Conservation (phyloP, 2,113 vertebrate species). For the Heterotilapia buettikoferi region DNA sequence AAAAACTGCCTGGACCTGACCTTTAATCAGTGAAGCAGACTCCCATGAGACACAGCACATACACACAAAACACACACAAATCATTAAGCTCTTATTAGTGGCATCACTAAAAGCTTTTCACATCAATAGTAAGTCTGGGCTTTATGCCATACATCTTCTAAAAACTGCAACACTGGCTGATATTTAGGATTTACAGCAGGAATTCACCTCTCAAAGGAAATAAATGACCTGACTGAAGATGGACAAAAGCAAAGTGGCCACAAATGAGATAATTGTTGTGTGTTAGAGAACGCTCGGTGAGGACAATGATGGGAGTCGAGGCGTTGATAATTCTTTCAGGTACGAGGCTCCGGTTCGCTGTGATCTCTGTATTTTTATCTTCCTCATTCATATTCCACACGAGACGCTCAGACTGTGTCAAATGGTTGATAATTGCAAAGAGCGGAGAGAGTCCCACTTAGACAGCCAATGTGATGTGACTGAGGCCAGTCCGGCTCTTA, state of each 20-base stretch:
- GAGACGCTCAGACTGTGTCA: conserved; percentile 11
- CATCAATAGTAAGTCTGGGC: conserved; percentile 24
- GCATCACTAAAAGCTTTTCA: background rate
- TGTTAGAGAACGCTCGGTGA: background rate
- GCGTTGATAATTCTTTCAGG: conserved; percentile 48
- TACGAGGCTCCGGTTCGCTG: background rate
- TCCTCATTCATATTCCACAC: conserved; percentile 39
- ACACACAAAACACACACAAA: background rate
- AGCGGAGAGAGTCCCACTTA: background rate
- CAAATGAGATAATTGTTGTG: conserved; percentile 35
- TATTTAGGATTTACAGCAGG: conserved; percentile 13
- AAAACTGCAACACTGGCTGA: background rate
- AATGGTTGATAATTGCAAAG: conserved; percentile 33
- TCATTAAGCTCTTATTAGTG: conserved; percentile 15
- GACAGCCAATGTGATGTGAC: background rate
- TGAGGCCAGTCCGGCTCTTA: background rate
- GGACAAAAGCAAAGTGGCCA: background rate
- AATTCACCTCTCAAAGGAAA: conserved; percentile 7
- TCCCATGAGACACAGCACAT: background rate
- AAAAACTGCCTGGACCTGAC: background rate
- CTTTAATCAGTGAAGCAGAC: background rate
- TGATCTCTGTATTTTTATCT: conserved; percentile 35
- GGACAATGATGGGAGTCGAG: conserved; percentile 27
- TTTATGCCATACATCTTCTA: background rate
- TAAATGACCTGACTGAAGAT: conserved; percentile 1